These are phyloP conservation scores for Diplogasteroides magnus DNA, from an alignment of 1,140 invertebrate genomes.

Conservation along the genomic window DNA sequence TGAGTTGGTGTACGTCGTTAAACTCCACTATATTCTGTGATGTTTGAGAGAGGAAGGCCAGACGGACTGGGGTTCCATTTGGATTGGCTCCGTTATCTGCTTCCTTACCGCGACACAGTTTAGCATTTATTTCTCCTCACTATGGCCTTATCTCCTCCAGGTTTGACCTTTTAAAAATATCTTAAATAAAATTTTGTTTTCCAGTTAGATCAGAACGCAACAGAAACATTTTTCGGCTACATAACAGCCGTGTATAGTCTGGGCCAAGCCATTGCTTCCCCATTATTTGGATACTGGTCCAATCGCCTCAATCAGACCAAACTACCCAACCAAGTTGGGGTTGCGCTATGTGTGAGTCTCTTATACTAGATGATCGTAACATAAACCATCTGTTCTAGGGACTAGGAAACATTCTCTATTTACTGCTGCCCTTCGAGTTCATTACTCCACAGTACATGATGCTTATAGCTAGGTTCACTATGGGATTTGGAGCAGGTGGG, in stretches of 20 bases:
- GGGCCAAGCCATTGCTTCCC: slow-evolving; percentile 19
- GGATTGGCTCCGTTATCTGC: not conserved
- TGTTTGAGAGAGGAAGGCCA: not conserved
- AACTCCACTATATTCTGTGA: not conserved
- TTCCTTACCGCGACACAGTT: slow-evolving; percentile 13
- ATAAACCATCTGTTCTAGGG: slow-evolving; percentile 13
- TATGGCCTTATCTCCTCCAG: slow-evolving; percentile 23
- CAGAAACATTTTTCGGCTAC: slow-evolving; percentile 19
- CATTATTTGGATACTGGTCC: slow-evolving; percentile 8
- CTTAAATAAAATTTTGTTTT: slow-evolving; percentile 1
- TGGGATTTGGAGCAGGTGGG: slow-evolving; percentile 21
- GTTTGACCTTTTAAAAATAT: slow-evolving; percentile 1
- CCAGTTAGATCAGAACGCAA: slow-evolving; percentile 8
- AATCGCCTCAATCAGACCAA: slow-evolving; percentile 16
- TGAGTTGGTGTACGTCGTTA: not conserved
- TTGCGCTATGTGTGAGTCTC: not conserved
- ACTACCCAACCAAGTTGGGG: slow-evolving; percentile 8
- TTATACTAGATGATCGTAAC: not conserved
- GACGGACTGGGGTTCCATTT: not conserved
- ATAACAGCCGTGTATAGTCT: slow-evolving; percentile 26
- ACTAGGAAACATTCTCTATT: slow-evolving; percentile 16
- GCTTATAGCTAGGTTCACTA: slow-evolving; percentile 6
- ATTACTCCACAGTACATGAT: slow-evolving; percentile 11
- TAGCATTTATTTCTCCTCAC: slow-evolving; percentile 18
- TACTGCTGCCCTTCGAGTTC: not conserved